A percentile compares a stretch with the other conserved stretches of the same genome.
Evolutionary conservation across 2,113 vertebrate species (phyloP).

Genomic region (Pygoscelis adeliae): DNA sequence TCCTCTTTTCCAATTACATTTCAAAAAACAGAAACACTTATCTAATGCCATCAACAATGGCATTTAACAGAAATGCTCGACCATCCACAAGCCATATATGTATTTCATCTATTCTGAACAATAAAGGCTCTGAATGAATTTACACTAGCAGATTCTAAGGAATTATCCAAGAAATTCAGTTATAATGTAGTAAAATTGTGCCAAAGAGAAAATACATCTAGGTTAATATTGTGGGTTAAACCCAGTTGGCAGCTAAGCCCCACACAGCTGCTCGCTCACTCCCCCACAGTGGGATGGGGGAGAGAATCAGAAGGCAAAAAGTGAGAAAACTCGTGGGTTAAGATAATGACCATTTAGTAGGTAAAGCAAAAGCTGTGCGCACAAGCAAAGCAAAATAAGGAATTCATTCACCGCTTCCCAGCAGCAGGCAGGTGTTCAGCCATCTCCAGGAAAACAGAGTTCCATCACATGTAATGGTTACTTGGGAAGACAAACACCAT

Average conservation of each 20-base stretch:
- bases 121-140: not conserved
- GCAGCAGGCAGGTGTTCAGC: accelerated
- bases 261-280: accelerated
- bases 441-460: not conserved
- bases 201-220: not conserved
- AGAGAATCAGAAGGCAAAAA: not conserved
- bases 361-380: not conserved
- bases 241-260: accelerated
- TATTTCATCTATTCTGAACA: not conserved
- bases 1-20: not conserved
- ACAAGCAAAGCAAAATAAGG: not conserved
- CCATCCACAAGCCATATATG: not conserved
- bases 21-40: not conserved
- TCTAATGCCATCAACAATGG: not conserved
- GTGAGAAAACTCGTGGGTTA: not conserved
- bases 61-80: not conserved
- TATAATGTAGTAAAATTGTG: not conserved
- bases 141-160: not conserved
- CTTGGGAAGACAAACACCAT: not conserved
- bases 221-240: not conserved
- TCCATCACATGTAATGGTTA: accelerated
- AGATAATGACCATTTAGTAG: not conserved
- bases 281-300: no score
- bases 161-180: not conserved
- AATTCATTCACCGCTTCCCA: not conserved